These are phyloP conservation scores for Scaptomyza graminum DNA, from an alignment of 1,140 invertebrate species.

Conservation along the genomic window DNA sequence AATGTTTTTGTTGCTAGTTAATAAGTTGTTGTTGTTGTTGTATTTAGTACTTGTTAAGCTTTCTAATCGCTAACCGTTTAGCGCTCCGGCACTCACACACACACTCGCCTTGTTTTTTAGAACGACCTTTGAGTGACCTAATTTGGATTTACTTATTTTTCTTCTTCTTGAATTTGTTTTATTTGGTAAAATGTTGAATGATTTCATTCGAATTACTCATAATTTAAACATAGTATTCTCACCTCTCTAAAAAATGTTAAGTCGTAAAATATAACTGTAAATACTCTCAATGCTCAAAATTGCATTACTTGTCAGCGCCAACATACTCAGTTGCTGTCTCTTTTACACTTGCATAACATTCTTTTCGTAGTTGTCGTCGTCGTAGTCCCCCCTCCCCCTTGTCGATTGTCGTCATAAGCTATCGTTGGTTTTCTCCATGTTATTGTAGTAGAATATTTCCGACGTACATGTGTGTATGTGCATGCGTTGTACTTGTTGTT, in stretches of 20 bases:
- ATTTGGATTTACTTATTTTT: slow-evolving; percentile 38
- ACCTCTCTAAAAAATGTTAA: background rate
- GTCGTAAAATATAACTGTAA: background rate
- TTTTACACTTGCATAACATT: slow-evolving; percentile 6
- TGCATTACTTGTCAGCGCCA: slow-evolving; percentile 14
- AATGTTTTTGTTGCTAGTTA: slow-evolving; percentile 34
- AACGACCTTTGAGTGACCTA: slow-evolving; percentile 57
- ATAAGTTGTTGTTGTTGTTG: slow-evolving; percentile 38
- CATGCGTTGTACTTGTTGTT: slow-evolving; percentile 1
- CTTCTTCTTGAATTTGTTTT: slow-evolving; percentile 18
- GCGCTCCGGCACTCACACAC: slow-evolving; percentile 20
- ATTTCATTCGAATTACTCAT: slow-evolving; percentile 4
- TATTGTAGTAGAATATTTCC: slow-evolving; percentile 33
- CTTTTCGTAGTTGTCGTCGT: background rate
- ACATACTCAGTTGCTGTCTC: slow-evolving; percentile 3
- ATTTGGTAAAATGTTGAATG: slow-evolving; percentile 26
- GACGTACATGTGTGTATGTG: background rate
- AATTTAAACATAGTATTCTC: background rate
- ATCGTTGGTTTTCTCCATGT: slow-evolving; percentile 39
- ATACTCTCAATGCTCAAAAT: background rate
- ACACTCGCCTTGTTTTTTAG: slow-evolving; percentile 17
- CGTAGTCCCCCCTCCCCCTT: no score
- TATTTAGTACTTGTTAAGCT: slow-evolving; percentile 46
- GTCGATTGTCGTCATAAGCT: slow-evolving; percentile 48
- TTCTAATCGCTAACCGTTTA: slow-evolving; percentile 31